A percentile compares a stretch with the other conserved stretches of the same genome.
Evolutionary conservation across 2,888 invertebrate species (phyloP).

Genomic region (Drosophila meridionalis): DNA sequence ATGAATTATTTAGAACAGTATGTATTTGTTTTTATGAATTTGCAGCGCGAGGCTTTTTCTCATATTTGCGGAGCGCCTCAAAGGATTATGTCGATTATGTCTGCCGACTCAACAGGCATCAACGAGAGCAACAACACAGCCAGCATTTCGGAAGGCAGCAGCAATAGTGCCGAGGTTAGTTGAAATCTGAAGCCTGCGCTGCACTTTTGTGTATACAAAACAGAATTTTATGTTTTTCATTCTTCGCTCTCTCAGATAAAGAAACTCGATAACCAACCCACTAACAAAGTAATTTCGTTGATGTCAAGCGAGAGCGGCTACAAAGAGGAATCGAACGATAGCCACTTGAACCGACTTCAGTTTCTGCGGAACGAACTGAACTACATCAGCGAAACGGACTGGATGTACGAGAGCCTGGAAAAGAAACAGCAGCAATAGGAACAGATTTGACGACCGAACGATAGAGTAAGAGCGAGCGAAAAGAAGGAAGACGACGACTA

Average conservation of each 20-base stretch:
- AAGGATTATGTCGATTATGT: slow-evolving; percentile 35
- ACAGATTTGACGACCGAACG: neutral
- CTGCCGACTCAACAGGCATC: slow-evolving; percentile 47
- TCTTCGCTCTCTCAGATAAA: slow-evolving; percentile 34
- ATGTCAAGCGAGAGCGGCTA: slow-evolving; percentile 76
- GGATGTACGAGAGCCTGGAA: slow-evolving; percentile 91
- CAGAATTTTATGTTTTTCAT: neutral
- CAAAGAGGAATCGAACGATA: slow-evolving; percentile 87
- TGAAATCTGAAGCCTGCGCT: neutral
- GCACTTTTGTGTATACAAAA: neutral
- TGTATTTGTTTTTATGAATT: neutral
- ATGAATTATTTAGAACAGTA: neutral
- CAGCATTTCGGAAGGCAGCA: slow-evolving; percentile 38
- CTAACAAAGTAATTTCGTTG: slow-evolving; percentile 73
- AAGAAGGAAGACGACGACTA: too few species aligned
- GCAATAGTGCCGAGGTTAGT: slow-evolving; percentile 47
- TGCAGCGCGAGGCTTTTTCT: neutral
- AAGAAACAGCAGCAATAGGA: slow-evolving; percentile 83
- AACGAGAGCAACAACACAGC: slow-evolving; percentile 36
- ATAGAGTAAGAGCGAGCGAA: neutral
- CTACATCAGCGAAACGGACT: slow-evolving; percentile 91
- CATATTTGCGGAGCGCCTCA: neutral
- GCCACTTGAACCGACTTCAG: slow-evolving; percentile 90
- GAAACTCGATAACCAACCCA: slow-evolving; percentile 55
- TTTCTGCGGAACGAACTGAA: slow-evolving; percentile 90